phyloP scores from a whole-genome alignment of 2,888 invertebrate genomes.

The Leucania comma region DNA sequence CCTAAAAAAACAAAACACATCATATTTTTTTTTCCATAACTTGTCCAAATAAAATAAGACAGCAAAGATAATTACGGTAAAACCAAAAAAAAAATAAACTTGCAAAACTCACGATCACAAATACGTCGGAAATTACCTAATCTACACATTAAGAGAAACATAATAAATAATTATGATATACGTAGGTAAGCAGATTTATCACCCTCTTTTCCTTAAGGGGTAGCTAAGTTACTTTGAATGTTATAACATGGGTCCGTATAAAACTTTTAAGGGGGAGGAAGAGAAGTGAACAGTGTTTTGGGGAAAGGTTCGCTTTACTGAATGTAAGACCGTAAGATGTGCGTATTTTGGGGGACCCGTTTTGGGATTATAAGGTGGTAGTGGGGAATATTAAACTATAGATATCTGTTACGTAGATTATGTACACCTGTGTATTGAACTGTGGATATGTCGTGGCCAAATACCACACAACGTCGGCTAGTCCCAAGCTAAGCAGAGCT shows the following conservation, averaged over 20 bases:
- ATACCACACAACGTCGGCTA: no score
- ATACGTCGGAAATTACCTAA: constrained; percentile 18
- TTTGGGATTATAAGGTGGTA: constrained; percentile 22
- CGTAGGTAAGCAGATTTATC: constrained; percentile 31
- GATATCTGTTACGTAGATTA: background rate
- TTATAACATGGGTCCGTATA: constrained; percentile 18
- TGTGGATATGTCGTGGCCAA: no score
- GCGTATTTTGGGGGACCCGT: constrained; percentile 10
- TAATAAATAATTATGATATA: constrained; percentile 50
- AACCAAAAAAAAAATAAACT: constrained; percentile 1
- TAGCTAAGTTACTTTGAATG: constrained; percentile 53
- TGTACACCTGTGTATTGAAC: no score
- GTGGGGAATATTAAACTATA: background rate
- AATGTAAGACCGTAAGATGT: constrained; percentile 28
- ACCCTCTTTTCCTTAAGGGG: constrained; percentile 51
- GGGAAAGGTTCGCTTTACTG: constrained; percentile 3
- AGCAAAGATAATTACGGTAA: background rate
- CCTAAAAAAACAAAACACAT: background rate
- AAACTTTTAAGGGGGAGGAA: constrained; percentile 41
- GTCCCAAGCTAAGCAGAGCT: no score
- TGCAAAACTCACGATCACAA: background rate
- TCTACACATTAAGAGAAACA: constrained; percentile 17
- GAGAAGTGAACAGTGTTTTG: constrained; percentile 21
- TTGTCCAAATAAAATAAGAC: background rate
- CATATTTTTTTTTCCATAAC: background rate